Conservation (phyloP, 2,113 vertebrate genomes). For the Lasiurus borealis region DNA sequence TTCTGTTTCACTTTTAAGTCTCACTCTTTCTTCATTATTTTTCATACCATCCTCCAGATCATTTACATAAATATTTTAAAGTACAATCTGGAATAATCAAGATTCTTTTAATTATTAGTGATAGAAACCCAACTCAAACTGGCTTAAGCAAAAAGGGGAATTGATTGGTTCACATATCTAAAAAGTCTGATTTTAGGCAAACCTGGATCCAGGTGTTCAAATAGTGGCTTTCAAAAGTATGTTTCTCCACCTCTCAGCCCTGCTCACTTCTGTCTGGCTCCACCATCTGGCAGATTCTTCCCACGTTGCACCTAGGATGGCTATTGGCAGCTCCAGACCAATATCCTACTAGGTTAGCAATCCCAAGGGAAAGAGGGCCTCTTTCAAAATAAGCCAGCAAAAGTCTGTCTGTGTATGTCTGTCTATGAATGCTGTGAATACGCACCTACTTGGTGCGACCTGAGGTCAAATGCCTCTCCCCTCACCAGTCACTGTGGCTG, state of each 20-base stretch:
- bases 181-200: background rate
- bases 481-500: background rate
- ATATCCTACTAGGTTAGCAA: too few species aligned
- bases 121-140: background rate
- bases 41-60: background rate
- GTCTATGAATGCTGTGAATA: background rate
- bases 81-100: background rate
- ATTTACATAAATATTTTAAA: slow-evolving; percentile 29
- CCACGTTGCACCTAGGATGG: background rate
- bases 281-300: background rate
- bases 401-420: background rate
- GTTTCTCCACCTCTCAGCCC: background rate
- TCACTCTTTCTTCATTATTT: background rate
- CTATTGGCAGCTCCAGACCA: background rate
- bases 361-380: background rate
- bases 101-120: background rate
- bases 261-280: background rate
- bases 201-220: background rate
- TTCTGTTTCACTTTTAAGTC: background rate
- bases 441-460: background rate
- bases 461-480: background rate
- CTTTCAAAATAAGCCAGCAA: background rate
- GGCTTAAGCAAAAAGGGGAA: background rate
- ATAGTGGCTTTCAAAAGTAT: background rate
- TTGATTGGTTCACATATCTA: background rate